Base-by-base conservation (phyloP, 2,113 vertebrate genomes). In the Myotis yumanensis region DNA sequence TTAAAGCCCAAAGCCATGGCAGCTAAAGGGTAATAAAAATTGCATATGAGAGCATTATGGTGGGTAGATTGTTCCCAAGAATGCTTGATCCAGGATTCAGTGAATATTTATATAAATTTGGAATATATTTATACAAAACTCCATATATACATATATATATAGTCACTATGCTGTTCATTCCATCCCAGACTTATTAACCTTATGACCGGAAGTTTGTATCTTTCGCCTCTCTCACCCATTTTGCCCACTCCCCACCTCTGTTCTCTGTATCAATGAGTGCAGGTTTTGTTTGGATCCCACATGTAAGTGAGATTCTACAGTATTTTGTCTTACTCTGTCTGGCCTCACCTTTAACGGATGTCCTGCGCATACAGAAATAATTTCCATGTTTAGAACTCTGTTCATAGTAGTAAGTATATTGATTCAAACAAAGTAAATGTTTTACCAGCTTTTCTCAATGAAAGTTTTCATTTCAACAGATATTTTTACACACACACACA, bases 11-110 rank as follows among this genome's bases (percentile, higher is more conserved):
- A 82, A 84, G 59, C 66, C 43, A 46, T 52, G 25, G 51, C 66
- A 81, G 37, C 64, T 66, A 79, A 96, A n/a, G 71, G 87, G 52
- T 79, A 89, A 92, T 97, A 94, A 97, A 97, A 95, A 62, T 43
- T 17, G 0, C 71, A 89, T 69, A 40, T 69, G 86, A 86, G 86
- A 94, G 96, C 11, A 2, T 73, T 79, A 52, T 72, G 37, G 92
- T n/a, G 30, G 35, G 82, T 75, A 88, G 64, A 86, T 11, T 86
- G 86, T 86, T 92, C 72, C 82, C n/a, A 30, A 79, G 64, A 93
- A 80, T 0, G 2, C 71, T 54, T 35, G 73, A 84, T 86, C 62
- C 71, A 69, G 64, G 75, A 84, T 92, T 80, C 92, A 79, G 77
- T 92, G 69, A 51, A 15, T 62, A 59, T 64, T 16, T 86, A 54